phyloP scores from a whole-genome alignment of 2,888 invertebrate genomes.

The Empis stercorea region DNA sequence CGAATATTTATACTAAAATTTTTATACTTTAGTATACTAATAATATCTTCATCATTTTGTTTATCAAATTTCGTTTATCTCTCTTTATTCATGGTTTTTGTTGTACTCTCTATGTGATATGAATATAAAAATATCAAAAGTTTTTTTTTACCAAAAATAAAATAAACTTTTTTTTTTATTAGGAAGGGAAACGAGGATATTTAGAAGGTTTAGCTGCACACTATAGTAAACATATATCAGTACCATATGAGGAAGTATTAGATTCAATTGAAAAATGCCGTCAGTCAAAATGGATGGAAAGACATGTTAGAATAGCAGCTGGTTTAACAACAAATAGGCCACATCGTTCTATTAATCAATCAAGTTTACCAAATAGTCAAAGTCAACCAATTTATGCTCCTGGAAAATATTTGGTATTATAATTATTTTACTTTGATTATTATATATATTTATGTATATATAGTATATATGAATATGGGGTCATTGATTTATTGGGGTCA shows the following conservation, averaged over 20 bases:
- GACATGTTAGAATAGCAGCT: slow-evolving; percentile 34
- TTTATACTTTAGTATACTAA: too few species aligned
- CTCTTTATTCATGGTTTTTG: too few species aligned
- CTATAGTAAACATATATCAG: slow-evolving; percentile 76
- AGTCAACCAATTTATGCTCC: slow-evolving; percentile 82
- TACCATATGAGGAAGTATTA: slow-evolving; percentile 76
- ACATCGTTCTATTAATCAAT: slow-evolving; percentile 32
- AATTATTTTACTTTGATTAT: neutral
- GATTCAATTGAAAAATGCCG: slow-evolving; percentile 75
- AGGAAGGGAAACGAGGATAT: slow-evolving; percentile 80
- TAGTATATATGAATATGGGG: too few species aligned
- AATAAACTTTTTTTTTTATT: too few species aligned
- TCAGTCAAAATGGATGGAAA: slow-evolving; percentile 41
- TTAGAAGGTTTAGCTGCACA: slow-evolving; percentile 74
- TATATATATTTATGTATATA: neutral
- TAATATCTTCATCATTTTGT: too few species aligned
- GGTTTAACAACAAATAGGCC: slow-evolving; percentile 31
- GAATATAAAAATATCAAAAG: too few species aligned
- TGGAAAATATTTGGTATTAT: slow-evolving; percentile 76
- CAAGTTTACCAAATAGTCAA: slow-evolving; percentile 60
- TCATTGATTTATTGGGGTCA: too few species aligned
- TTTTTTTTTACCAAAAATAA: too few species aligned
- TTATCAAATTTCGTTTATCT: too few species aligned
- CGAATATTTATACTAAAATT: too few species aligned
- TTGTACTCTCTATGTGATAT: too few species aligned